phyloP scores from a whole-genome alignment of 2,888 invertebrate species.

The Elysia crispata region DNA sequence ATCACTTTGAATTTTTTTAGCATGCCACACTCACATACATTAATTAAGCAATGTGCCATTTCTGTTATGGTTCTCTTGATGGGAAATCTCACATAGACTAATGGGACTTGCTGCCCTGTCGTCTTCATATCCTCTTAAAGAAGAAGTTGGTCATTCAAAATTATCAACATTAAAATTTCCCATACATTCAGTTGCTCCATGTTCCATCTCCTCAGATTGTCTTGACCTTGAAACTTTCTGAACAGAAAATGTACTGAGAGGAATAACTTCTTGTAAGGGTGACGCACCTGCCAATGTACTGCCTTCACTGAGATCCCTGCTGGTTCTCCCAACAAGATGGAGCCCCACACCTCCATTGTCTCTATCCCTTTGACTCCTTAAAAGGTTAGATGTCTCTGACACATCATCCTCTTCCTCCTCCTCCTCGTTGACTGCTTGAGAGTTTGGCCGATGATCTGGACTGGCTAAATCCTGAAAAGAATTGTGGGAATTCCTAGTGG shows the following conservation, averaged over 20 bases:
- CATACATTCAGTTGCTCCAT: not conserved
- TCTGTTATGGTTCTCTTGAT: too few species aligned
- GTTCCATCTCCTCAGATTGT: not conserved
- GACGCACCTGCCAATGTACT: not conserved
- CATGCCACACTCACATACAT: too few species aligned
- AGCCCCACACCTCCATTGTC: too few species aligned
- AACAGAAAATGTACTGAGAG: constrained; percentile 26
- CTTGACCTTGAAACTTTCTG: not conserved
- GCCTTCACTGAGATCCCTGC: not conserved
- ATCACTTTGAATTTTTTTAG: too few species aligned
- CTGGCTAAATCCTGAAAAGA: not conserved
- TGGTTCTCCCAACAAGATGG: not conserved
- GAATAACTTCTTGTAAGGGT: constrained; percentile 9
- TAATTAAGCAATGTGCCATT: too few species aligned
- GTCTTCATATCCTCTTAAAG: too few species aligned
- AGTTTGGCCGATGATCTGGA: too few species aligned
- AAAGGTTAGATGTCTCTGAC: constrained; percentile 23
- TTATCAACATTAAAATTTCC: too few species aligned
- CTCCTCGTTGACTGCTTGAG: not conserved
- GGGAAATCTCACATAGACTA: too few species aligned
- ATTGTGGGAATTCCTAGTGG: not conserved
- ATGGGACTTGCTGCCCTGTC: too few species aligned
- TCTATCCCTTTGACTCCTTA: too few species aligned
- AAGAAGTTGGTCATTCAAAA: too few species aligned
- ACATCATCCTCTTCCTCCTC: constrained; percentile 39